Conservation (phyloP, 2,113 vertebrate species). For the Dendropsophus ebraccatus region DNA sequence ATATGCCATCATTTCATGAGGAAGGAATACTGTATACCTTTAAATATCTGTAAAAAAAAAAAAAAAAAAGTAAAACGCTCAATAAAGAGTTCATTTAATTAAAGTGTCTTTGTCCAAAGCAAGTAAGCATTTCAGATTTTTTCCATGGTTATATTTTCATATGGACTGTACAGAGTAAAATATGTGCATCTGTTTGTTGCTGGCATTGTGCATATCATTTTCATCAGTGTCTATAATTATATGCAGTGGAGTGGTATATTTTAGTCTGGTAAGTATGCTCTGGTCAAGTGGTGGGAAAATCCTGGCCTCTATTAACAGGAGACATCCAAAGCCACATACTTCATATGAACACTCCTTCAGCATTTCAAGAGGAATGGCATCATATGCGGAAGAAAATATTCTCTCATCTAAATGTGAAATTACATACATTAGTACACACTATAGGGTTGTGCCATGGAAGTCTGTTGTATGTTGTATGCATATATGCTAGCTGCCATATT, state of each 20-base stretch:
- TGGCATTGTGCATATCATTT: background rate
- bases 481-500: background rate
- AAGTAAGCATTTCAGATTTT: background rate
- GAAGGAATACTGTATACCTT: too few species aligned
- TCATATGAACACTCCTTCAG: background rate
- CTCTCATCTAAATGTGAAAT: background rate
- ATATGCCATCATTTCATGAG: too few species aligned
- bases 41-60: too few species aligned
- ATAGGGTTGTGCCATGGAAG: background rate
- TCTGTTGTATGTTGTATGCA: too few species aligned
- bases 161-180: background rate
- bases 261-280: background rate
- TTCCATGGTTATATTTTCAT: background rate
- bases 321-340: slow-evolving; percentile 4
- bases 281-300: slow-evolving; percentile 1
- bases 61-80: too few species aligned
- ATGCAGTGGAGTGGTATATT: background rate
- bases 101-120: background rate
- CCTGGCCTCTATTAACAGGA: background rate
- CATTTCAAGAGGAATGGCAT: background rate
- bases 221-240: slow-evolving; percentile 16
- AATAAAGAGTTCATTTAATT: background rate
- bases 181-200: background rate
- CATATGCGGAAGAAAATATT: background rate
- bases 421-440: background rate